Percentiles rank a stretch among this genome's conserved stretches.
Evolutionary conservation across 2,113 vertebrate species (phyloP).

Genomic region (Genyomyrus donnyi): DNA sequence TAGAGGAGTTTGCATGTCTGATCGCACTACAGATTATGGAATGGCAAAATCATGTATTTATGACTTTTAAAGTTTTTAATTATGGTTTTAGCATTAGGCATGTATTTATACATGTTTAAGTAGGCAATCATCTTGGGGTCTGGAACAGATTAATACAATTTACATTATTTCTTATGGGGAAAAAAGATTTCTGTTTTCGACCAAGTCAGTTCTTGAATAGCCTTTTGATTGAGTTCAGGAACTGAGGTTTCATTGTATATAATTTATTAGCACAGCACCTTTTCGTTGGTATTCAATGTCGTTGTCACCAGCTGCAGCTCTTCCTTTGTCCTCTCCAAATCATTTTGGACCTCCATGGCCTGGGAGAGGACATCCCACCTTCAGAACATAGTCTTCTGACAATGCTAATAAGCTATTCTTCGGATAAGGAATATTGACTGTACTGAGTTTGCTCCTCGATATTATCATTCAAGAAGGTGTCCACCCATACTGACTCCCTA

Average conservation of each 20-base stretch:
- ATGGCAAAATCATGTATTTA: no score
- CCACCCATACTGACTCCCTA: neutral
- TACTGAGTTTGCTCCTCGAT: neutral
- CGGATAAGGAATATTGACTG: neutral
- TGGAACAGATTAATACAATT: neutral
- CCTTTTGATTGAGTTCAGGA: neutral
- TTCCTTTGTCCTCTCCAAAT: conserved; percentile 80
- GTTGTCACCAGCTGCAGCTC: conserved; percentile 78
- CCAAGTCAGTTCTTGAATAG: neutral
- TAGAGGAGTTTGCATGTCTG: no score
- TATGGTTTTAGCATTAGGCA: no score
- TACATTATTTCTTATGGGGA: neutral
- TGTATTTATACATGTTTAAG: no score
- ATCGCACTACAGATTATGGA: no score
- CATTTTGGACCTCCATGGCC: conserved; percentile 78
- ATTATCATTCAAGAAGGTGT: neutral
- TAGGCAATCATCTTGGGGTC: neutral
- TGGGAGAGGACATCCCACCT: conserved; percentile 4
- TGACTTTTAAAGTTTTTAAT: no score
- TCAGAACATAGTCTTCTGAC: neutral
- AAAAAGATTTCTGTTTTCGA: neutral
- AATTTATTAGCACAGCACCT: neutral
- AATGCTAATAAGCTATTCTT: neutral
- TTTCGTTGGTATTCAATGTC: conserved; percentile 39
- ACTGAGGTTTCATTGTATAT: neutral